Base-by-base conservation (phyloP, 2,888 invertebrate genomes). In the Allygus modestus region DNA sequence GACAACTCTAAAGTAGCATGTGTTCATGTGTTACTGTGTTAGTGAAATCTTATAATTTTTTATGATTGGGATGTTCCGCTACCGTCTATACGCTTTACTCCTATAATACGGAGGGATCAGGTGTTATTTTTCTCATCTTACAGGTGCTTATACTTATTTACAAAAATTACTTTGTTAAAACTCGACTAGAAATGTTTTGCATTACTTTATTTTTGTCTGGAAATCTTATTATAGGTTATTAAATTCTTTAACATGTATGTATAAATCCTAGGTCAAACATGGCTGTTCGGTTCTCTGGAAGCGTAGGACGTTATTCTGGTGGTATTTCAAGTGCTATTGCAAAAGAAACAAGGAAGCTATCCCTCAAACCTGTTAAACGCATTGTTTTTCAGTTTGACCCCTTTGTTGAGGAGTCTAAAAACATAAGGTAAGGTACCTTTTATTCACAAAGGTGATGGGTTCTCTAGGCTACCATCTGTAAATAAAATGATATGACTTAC, bases 351-450 rank as follows among this genome's bases (percentile, higher is more conserved):
- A 94, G 92, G 89, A 88, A 90, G 86, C 90, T 97, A 12, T 96
- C 95, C 92, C 92, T 97, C 85, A 96, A 96, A 90, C 96, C 96
- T 65, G 95, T 96, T 0, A 95, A 95, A 88, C 93, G 93, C 90
- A 93, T 97, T 85, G 93, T 93, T 81, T 93, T 97, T 81, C 94
- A 94, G 90, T 97, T 97, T 89, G 97, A 97, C 91, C 97, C 97
- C 4, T 97, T 97, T 90, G 93, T 94, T 88, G 92, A 94, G 88
- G 94, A 94, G 90, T 94, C 94, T 84, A 91, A 91, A 86, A 92
- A 93, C 87, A 92, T 93, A 88, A 92, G 94, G 94, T 94, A 91
- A 91, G 46, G 73, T 41, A 37, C 11, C 4, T n/a, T 31, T 69
- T 31, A 58, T 58, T 58, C 17, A 58, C 23, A 7, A 58, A 23